These are phyloP conservation scores for Galago senegalensis DNA, from an alignment of 2,797 vertebrate species.

Conservation along the genomic window DNA sequence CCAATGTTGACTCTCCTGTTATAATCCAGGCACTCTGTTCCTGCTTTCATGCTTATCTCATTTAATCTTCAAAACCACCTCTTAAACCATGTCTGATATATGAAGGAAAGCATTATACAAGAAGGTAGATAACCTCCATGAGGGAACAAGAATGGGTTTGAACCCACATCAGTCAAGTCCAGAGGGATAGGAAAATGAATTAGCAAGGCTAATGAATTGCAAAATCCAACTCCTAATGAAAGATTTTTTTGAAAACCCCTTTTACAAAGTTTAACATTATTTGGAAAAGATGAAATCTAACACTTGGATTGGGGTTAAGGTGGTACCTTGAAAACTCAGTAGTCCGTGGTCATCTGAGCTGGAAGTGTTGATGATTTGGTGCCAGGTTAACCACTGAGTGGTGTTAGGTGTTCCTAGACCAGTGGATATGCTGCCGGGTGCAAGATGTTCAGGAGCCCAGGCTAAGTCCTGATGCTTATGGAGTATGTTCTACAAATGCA, in stretches of 20 bases:
- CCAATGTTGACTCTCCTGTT: not conserved
- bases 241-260: not conserved
- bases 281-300: constrained; percentile 11
- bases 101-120: not conserved
- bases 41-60: constrained; percentile 19
- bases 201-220: not conserved
- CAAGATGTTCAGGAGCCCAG: not conserved
- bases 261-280: not conserved
- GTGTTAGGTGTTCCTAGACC: not conserved
- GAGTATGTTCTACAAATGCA: not conserved
- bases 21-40: not conserved
- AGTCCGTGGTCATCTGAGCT: not conserved
- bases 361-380: not conserved
- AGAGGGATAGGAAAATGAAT: not conserved
- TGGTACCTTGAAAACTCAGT: not conserved
- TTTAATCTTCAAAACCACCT: not conserved
- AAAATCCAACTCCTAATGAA: constrained; percentile 42
- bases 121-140: not conserved
- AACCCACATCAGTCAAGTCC: not conserved
- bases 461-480: not conserved
- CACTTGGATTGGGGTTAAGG: not conserved
- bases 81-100: not conserved
- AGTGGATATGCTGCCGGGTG: too few species aligned
- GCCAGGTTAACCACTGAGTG: not conserved
- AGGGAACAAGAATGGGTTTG: not conserved